A percentile compares a stretch with the other conserved stretches of the same genome.
Conservation (phyloP, 2,113 vertebrate genomes). For the Oxyura jamaicensis region DNA sequence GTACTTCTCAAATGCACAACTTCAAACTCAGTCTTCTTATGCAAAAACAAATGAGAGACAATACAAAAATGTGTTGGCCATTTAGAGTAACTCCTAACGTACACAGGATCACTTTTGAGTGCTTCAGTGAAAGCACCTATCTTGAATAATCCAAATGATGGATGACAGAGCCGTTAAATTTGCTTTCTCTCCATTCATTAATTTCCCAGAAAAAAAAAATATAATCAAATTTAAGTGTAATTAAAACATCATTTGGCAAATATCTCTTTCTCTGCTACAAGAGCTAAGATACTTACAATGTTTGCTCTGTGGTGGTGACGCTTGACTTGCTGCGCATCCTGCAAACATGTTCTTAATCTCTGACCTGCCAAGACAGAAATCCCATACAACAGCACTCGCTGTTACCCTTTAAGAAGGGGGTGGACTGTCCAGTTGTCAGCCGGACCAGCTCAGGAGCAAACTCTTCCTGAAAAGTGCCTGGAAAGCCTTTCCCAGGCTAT, state of each 20-base stretch:
- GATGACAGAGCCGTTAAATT: background rate
- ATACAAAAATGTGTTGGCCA: background rate
- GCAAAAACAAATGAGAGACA: background rate
- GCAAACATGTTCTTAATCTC: background rate
- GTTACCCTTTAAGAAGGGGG: background rate
- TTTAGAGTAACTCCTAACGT: background rate
- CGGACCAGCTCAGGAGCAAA: background rate
- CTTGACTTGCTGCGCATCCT: background rate
- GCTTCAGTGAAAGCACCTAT: background rate
- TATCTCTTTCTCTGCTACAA: background rate
- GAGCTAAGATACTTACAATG: background rate
- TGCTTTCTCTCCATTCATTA: background rate
- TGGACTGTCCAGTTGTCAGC: background rate
- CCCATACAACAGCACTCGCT: background rate
- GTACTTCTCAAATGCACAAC: background rate
- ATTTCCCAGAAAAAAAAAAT: background rate
- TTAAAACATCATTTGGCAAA: background rate
- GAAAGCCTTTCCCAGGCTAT: background rate
- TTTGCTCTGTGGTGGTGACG: background rate
- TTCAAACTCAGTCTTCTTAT: background rate
- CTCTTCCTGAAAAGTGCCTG: background rate
- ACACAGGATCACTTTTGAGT: accelerated
- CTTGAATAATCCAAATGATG: background rate
- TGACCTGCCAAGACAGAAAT: background rate
- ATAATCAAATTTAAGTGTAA: background rate